Evolutionary conservation across 2,888 invertebrate genomes (phyloP), one percentile per base, ranked within the genome.

Genomic region (Byasa hedistus): DNA sequence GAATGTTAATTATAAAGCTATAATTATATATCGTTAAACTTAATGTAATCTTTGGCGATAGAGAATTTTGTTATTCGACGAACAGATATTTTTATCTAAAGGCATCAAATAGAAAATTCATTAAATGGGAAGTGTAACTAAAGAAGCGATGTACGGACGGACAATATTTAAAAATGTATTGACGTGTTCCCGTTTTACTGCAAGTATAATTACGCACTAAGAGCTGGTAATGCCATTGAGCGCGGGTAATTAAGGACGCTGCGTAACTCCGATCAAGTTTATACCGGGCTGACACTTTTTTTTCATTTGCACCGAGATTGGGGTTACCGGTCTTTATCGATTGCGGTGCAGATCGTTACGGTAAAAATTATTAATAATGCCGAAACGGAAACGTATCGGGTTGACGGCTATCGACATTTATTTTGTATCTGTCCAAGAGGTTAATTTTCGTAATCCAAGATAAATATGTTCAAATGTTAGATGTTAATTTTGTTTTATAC

Each of bases 291-390:
- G 66, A 59, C 62, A 63, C 63, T 59, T 59, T 62, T 61, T 61
- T 44, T n/a, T 65, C 59, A 59, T 56, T 27, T 39, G 36, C 54
- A 39, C 54, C 58, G 27, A 55, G 52, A 66, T 66, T 36, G 62
- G 63, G 66, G 66, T 62, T 59, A 66, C 54, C 59, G 59, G 63
- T 63, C 48, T 54, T 59, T 63, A 66, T 66, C 66, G 62, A 63
- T 61, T 61, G 48, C 65, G 22, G 44, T 19, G 24, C 56, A 39
- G n/a, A 57, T 62, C 32, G 39, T 59, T 66, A 63, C 66, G 59
- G 66, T 65, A 57, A 57, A 66, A 55, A 59, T 48, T 56, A 52
- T 61, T 57, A 58, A 44, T 51, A 58, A 57, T 39, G 22, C 52
- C 32, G 57, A 58, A 62, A 62, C 61, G 62, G 62, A 66, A 63